These are phyloP conservation scores for Microtus montanus DNA, from an alignment of 2,113 vertebrate species.

Conservation along the genomic window DNA sequence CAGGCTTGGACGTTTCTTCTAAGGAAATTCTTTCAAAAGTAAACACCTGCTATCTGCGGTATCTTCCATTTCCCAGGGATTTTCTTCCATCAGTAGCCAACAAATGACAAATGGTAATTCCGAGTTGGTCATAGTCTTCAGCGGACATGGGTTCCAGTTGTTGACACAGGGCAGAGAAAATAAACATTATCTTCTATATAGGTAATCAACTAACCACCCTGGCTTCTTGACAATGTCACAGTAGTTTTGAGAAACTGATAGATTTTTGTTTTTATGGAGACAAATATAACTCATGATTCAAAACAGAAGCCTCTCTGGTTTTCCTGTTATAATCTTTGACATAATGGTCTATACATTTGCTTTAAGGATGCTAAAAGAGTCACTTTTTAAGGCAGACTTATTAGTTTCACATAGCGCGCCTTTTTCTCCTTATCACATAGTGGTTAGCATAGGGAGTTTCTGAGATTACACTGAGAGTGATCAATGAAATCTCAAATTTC, in stretches of 20 bases:
- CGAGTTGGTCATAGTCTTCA: background rate
- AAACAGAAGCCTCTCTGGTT: constrained; percentile 22
- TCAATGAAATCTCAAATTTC: constrained; percentile 51
- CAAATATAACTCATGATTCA: constrained; percentile 31
- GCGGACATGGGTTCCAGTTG: background rate
- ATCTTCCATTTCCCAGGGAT: background rate
- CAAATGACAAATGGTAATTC: background rate
- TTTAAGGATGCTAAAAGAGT: background rate
- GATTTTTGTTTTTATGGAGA: background rate
- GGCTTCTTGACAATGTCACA: constrained; percentile 9
- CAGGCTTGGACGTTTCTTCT: background rate
- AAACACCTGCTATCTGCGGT: background rate
- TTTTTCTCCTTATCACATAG: background rate
- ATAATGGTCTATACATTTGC: background rate
- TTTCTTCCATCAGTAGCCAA: background rate
- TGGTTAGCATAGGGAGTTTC: constrained; percentile 38
- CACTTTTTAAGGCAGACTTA: constrained; percentile 51
- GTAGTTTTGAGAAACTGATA: background rate
- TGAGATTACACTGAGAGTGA: constrained; percentile 47
- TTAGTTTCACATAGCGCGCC: constrained; percentile 18
- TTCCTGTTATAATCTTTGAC: constrained; percentile 2
- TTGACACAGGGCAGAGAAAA: background rate
- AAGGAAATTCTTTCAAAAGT: constrained; percentile 22
- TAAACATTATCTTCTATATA: background rate
- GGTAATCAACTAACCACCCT: background rate